Evolutionary conservation across 2,888 invertebrate species (phyloP).

Genomic region (Adelognathus sp.): DNA sequence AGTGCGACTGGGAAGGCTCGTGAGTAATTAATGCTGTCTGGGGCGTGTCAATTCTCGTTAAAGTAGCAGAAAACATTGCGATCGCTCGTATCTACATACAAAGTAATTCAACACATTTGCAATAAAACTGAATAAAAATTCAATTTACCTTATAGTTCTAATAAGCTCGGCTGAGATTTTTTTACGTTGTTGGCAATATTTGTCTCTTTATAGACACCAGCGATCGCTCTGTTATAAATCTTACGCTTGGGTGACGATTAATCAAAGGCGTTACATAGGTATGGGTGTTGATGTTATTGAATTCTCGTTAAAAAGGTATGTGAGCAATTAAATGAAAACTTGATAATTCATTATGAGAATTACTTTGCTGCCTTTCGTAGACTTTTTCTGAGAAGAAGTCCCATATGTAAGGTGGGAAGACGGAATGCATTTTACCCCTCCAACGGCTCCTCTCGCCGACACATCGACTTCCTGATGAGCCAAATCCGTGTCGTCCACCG

Average conservation of each 20-base stretch:
- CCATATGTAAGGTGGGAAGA: slow-evolving; percentile 77
- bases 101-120: neutral
- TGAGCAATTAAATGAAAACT: slow-evolving; percentile 18
- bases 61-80: neutral
- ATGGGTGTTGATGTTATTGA: slow-evolving; percentile 49
- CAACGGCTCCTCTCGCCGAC: slow-evolving; percentile 79
- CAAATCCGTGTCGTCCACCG: slow-evolving; percentile 81
- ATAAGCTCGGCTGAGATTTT: neutral
- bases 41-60: slow-evolving; percentile 5
- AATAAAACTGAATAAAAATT: neutral
- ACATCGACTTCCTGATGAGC: slow-evolving; percentile 80
- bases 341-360: slow-evolving; percentile 55
- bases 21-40: slow-evolving; percentile 9
- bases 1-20: slow-evolving; percentile 39
- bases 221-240: slow-evolving; percentile 9
- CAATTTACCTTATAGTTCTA: neutral
- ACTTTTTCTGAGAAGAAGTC: slow-evolving; percentile 76
- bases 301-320: slow-evolving; percentile 25
- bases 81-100: neutral
- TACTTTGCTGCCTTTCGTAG: slow-evolving; percentile 79
- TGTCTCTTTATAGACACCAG: neutral
- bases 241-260: neutral
- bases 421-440: slow-evolving; percentile 77
- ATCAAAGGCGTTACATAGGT: slow-evolving; percentile 62
- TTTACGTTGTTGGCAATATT: neutral